Conservation (phyloP, 2,797 vertebrate species). For the Harpagifer antarcticus region DNA sequence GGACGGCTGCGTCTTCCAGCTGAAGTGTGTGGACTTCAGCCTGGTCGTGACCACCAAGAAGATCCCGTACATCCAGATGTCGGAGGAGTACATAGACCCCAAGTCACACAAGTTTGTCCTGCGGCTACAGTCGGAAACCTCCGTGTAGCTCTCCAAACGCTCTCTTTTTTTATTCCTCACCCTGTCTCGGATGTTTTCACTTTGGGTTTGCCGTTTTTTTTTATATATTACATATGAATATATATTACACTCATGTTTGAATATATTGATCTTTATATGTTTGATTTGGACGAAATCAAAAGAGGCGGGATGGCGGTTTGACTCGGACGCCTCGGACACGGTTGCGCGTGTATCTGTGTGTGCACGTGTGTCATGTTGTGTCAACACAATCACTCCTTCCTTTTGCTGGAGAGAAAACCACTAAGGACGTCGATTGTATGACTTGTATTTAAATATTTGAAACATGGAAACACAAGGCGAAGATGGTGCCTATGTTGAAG, state of each 20-base stretch:
- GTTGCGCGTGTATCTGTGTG: conserved; percentile 24
- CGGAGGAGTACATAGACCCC: conserved; percentile 96
- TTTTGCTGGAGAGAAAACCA: conserved; percentile 40
- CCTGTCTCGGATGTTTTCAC: conserved; percentile 58
- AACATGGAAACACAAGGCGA: conserved; percentile 7
- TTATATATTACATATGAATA: conserved; percentile 77
- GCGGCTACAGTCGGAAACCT: conserved; percentile 98
- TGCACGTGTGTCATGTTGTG: conserved; percentile 32
- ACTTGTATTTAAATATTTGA: conserved; percentile 28
- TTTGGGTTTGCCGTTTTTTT: conserved; percentile 73
- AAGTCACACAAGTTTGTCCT: conserved; percentile 98
- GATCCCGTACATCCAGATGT: conserved; percentile 94
- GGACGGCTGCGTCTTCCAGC: conserved; percentile 90
- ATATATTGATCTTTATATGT: conserved; percentile 67
- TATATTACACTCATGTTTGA: conserved; percentile 73
- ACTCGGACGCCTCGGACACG: not conserved
- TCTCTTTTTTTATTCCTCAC: conserved; percentile 31
- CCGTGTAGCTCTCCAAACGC: conserved; percentile 81
- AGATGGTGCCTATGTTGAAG: conserved; percentile 3
- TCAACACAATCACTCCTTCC: conserved; percentile 36
- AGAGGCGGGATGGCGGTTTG: conserved; percentile 15
- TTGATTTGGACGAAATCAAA: conserved; percentile 49
- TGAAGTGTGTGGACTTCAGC: conserved; percentile 93
- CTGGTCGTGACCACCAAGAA: conserved; percentile 91
- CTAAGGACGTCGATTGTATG: conserved; percentile 25